Conservation (phyloP, 2,113 vertebrate species). For the Atherinomorus stipes region DNA sequence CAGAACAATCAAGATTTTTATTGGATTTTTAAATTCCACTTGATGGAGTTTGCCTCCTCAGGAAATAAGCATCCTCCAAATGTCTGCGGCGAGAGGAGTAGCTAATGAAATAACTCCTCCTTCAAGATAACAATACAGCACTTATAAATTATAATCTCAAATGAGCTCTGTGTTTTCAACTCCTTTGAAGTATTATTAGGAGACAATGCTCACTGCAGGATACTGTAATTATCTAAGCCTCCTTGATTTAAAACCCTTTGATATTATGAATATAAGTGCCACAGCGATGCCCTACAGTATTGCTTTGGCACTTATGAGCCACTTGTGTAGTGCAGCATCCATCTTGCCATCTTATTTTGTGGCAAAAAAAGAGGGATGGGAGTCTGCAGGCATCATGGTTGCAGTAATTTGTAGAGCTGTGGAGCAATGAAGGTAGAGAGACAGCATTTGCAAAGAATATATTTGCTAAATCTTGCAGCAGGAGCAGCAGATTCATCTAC, state of each 20-base stretch:
- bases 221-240: constrained; percentile 30
- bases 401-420: constrained; percentile 15
- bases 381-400: not conserved
- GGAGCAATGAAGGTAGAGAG: constrained; percentile 1
- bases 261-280: constrained; percentile 40
- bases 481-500: not conserved
- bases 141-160: constrained; percentile 49
- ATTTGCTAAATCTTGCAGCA: constrained; percentile 9
- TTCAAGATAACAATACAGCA: constrained; percentile 44
- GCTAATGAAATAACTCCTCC: constrained; percentile 56
- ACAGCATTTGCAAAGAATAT: not conserved
- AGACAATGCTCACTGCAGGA: constrained; percentile 30
- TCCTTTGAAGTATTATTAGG: constrained; percentile 46
- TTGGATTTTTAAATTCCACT: constrained; percentile 63
- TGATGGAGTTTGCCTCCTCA: constrained; percentile 42
- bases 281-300: constrained; percentile 22
- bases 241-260: constrained; percentile 46
- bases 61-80: constrained; percentile 47
- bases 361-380: not conserved
- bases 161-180: constrained; percentile 39
- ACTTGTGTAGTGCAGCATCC: constrained; percentile 33
- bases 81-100: constrained; percentile 22
- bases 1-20: constrained; percentile 50
- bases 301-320: constrained; percentile 7
- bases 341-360: constrained; percentile 21